These are phyloP conservation scores for Aphidius gifuensis DNA, from an alignment of 1,140 invertebrate genomes.

Conservation along the genomic window DNA sequence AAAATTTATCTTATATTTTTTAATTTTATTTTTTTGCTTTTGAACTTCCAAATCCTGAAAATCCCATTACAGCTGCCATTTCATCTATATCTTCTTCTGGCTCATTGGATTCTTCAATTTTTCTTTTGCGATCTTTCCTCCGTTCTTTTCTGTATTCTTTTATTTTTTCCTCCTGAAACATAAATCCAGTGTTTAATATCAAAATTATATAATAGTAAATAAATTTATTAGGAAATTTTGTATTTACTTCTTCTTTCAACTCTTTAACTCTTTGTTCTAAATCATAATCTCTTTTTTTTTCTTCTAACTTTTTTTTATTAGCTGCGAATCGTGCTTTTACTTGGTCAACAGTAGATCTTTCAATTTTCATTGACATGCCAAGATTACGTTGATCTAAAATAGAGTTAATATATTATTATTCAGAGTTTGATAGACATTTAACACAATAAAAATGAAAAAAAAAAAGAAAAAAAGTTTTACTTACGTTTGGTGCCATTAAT, in stretches of 20 bases:
- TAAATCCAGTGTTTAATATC: constrained; percentile 18
- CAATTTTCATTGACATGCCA: constrained; percentile 99
- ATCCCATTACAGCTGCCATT: constrained; percentile 95
- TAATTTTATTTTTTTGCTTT: constrained; percentile 63
- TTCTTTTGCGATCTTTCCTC: constrained; percentile 85
- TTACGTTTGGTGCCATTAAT: constrained; percentile 99
- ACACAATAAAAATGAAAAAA: not conserved
- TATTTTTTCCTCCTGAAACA: constrained; percentile 79
- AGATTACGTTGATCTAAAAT: constrained; percentile 89
- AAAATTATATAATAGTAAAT: not conserved
- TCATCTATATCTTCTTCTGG: constrained; percentile 66
- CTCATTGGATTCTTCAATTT: constrained; percentile 72
- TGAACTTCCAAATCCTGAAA: constrained; percentile 88
- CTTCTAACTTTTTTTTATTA: constrained; percentile 93
- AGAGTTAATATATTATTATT: constrained; percentile 29
- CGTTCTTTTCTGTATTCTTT: constrained; percentile 91
- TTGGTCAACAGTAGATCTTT: constrained; percentile 92
- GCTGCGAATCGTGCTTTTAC: constrained; percentile 90
- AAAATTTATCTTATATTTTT: too few relatives aligned
- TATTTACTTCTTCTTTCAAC: constrained; percentile 82
- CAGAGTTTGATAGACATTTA: not conserved
- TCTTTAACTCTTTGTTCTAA: constrained; percentile 87
- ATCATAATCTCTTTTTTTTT: constrained; percentile 96
- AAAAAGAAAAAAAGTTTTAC: constrained; percentile 30
- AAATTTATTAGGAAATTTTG: not conserved